phyloP scores from a whole-genome alignment of 2,888 invertebrate genomes.

The Lepidocyrtinus sp. region DNA sequence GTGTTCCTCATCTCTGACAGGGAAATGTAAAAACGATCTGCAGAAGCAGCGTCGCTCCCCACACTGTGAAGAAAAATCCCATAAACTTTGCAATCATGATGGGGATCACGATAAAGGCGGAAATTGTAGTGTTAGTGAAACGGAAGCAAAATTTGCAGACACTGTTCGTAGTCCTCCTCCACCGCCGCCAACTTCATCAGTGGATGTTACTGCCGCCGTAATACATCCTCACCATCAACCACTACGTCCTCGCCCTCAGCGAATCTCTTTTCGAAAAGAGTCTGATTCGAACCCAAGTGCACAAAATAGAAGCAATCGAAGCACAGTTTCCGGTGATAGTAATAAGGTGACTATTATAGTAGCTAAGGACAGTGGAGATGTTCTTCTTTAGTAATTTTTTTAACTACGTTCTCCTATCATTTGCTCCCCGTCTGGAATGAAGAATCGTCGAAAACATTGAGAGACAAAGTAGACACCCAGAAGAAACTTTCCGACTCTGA shows the following conservation, averaged over 20 bases:
- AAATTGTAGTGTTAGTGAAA: slow-evolving; percentile 35
- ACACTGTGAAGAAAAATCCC: slow-evolving; percentile 24
- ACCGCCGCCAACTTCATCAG: slow-evolving; percentile 19
- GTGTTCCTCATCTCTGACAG: slow-evolving; percentile 33
- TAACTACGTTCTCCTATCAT: neutral
- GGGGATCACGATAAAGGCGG: slow-evolving; percentile 23
- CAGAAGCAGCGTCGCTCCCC: neutral
- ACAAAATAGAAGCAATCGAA: slow-evolving; percentile 53
- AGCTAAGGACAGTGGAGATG: slow-evolving; percentile 61
- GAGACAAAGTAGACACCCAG: neutral
- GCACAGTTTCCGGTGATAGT: slow-evolving; percentile 40
- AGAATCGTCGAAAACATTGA: too few species aligned
- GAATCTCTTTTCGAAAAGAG: slow-evolving; percentile 60
- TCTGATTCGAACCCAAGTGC: slow-evolving; percentile 49
- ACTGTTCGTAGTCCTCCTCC: neutral
- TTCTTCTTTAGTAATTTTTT: slow-evolving; percentile 45
- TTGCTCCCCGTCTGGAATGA: neutral
- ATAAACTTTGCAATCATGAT: slow-evolving; percentile 50
- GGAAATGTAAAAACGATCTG: slow-evolving; percentile 7
- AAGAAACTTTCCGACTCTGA: neutral
- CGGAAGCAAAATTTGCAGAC: neutral
- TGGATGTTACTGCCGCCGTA: slow-evolving; percentile 1
- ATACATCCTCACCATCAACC: slow-evolving; percentile 39
- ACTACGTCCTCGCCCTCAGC: slow-evolving; percentile 52
- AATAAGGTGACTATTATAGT: slow-evolving; percentile 61